Evolutionary conservation across 2,888 invertebrate species (phyloP).

Genomic region (Trissoscelio sp.): DNA sequence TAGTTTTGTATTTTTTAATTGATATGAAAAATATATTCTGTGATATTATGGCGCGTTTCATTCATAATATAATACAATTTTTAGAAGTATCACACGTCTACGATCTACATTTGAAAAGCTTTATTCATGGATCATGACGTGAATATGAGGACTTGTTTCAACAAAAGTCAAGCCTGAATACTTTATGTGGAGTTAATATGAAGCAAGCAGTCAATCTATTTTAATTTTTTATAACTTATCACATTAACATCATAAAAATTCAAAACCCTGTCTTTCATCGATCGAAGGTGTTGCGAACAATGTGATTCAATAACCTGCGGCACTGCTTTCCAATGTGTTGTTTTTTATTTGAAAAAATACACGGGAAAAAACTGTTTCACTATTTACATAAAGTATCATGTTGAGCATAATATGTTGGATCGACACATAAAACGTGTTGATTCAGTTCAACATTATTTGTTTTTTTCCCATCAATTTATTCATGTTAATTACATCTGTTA

Average conservation of each 20-base stretch:
- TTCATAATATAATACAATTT: background rate
- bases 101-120: slow-evolving; percentile 19
- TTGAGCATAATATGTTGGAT: background rate
- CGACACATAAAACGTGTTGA: background rate
- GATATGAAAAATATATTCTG: background rate
- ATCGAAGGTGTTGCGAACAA: slow-evolving; percentile 6
- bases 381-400: background rate
- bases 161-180: slow-evolving; percentile 11
- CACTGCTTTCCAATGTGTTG: background rate
- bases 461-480: background rate
- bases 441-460: background rate
- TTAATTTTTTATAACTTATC: slow-evolving; percentile 15
- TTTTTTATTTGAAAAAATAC: slow-evolving; percentile 5
- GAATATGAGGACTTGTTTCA: slow-evolving; percentile 7
- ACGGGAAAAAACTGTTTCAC: background rate
- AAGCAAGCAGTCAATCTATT: background rate
- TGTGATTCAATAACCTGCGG: slow-evolving; percentile 9
- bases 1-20: no score
- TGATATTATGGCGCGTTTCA: background rate
- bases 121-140: slow-evolving; percentile 16
- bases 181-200: background rate
- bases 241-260: slow-evolving; percentile 21
- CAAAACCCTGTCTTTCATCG: slow-evolving; percentile 7
- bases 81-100: slow-evolving; percentile 3
- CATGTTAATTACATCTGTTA: no score